These are phyloP conservation scores for Lepisosteus osseus DNA, from an alignment of 2,113 vertebrate genomes.

Conservation along the genomic window DNA sequence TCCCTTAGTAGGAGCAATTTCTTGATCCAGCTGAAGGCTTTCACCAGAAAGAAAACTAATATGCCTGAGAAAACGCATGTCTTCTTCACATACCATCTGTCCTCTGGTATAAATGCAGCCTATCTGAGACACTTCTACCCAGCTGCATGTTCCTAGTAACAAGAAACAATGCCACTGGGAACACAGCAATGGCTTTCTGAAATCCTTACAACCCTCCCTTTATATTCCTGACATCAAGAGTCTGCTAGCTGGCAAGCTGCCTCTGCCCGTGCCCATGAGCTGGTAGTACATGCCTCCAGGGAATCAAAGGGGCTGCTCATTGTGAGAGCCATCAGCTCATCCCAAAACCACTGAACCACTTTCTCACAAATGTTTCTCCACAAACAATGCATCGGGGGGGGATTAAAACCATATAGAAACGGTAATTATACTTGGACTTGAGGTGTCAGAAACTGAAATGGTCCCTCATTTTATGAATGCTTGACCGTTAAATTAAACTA, in stretches of 20 bases:
- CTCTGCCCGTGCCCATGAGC: conserved; percentile 3
- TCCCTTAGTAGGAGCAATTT: background rate
- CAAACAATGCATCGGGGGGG: too few relatives aligned
- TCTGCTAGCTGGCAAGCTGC: conserved; percentile 5
- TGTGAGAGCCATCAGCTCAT: too few relatives aligned
- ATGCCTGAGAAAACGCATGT: background rate
- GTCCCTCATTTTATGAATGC: too few relatives aligned
- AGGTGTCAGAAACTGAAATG: too few relatives aligned
- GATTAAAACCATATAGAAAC: too few relatives aligned
- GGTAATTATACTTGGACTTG: too few relatives aligned
- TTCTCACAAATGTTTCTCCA: too few relatives aligned
- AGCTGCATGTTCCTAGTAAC: conserved; percentile 18
- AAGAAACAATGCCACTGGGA: conserved; percentile 15
- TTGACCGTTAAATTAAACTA: too few relatives aligned
- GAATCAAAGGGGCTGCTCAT: conserved; percentile 25
- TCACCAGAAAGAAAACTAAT: background rate
- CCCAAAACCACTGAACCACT: too few relatives aligned
- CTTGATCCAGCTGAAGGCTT: background rate
- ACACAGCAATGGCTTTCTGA: conserved; percentile 18
- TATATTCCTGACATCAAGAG: conserved; percentile 19
- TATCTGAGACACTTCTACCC: background rate
- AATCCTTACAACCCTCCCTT: conserved; percentile 18
- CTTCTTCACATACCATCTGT: background rate
- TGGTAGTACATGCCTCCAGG: conserved; percentile 23
- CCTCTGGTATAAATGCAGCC: background rate